Evolutionary conservation across 2,113 vertebrate genomes (phyloP), one percentile per base, ranked within the genome.

Genomic region (Neopipo cinnamomea): DNA sequence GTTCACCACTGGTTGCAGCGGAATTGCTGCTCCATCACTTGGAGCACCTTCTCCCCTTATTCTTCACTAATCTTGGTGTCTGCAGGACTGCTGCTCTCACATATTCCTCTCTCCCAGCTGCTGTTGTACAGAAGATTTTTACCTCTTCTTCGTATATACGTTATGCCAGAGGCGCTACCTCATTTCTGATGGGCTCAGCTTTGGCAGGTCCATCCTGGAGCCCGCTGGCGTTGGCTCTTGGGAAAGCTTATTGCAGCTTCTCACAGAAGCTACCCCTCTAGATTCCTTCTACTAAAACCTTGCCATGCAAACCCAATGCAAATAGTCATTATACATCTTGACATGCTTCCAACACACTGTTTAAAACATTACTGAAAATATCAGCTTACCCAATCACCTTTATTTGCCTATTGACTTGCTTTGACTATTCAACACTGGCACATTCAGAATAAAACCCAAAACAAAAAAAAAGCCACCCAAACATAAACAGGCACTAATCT

Each of bases 201-300:
- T 55, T 62, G 17, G 11, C 0, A 0, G 6, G 14, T 25, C 8
- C 13, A 14, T 16, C 7, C 39, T 76, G 28, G 7, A 67, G 21
- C 6, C 12, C 5, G 21, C 31, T 59, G 6, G 13, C 9, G 2
- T 4, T 41, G 35, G 7, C 12, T 52, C 35, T 25, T 5, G 17
- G 9, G 31, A 46, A 42, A 44, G 1, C 24, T 91, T 44, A 19
- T 21, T 37, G 41, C 21, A 77, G 8, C 25, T 73, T 77, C 65
- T 63, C n/a, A 41, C 5, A 22, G 70, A 72, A 76, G 11, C 3
- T 21, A 39, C 3, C 4, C 21, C 18, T 50, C 6, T 6, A 67
- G 35, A 19, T 4, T 12, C 5, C 11, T 22, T 3, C 25, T 72
- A 33, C 41, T 24, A 28, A 72, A 72, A 71, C 11, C 8, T 44